Evolutionary conservation across 2,888 invertebrate species (phyloP).

Genomic region (Apodemia zela): DNA sequence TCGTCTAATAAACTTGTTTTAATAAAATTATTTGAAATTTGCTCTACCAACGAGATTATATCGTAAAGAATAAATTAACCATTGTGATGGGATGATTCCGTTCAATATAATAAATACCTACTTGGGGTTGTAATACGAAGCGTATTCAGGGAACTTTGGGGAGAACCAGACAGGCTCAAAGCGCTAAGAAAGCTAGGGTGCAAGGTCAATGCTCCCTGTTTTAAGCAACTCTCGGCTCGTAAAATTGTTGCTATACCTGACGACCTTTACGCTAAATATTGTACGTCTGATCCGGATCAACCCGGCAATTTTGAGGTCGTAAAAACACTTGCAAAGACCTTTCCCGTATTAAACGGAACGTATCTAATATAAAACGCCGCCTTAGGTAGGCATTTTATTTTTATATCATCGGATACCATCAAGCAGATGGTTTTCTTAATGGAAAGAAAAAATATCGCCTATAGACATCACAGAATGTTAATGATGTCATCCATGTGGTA

Average conservation of each 20-base stretch:
- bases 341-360: background rate
- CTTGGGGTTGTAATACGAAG: conserved; percentile 31
- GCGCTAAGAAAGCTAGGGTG: conserved; percentile 63
- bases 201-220: conserved; percentile 58
- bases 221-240: conserved; percentile 36
- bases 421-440: too few species aligned
- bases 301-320: conserved; percentile 2
- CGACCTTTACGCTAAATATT: conserved; percentile 1
- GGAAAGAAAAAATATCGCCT: too few species aligned
- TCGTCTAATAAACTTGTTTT: background rate
- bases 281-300: conserved; percentile 8
- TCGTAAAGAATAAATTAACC: conserved; percentile 17
- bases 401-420: background rate
- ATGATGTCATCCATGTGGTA: too few species aligned
- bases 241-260: background rate
- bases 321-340: background rate
- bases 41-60: background rate
- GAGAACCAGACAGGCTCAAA: conserved; percentile 43
- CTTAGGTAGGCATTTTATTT: background rate
- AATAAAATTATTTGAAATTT: background rate
- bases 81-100: conserved; percentile 20
- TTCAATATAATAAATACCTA: conserved; percentile 16
- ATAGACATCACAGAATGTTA: too few species aligned
- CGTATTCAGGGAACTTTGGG: conserved; percentile 33
- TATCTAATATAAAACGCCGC: background rate